These are phyloP conservation scores for Microctonus hyperodae DNA, from an alignment of 2,888 invertebrate genomes.

Conservation along the genomic window DNA sequence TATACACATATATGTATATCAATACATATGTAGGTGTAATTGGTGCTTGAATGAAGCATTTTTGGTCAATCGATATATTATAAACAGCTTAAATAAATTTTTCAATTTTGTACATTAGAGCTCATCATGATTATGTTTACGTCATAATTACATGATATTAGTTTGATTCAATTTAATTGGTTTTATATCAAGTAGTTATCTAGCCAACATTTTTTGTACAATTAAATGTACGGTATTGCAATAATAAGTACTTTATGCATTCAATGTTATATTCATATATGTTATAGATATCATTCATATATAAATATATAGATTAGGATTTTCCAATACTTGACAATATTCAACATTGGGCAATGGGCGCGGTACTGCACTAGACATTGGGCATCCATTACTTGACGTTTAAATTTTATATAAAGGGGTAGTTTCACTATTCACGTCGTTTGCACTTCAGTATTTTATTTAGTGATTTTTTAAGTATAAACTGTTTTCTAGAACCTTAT, in stretches of 20 bases:
- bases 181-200: too few relatives aligned
- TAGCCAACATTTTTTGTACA: too few relatives aligned
- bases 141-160: background rate
- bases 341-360: background rate
- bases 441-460: slow-evolving; percentile 11
- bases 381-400: slow-evolving; percentile 24
- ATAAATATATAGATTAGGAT: background rate
- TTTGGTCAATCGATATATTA: background rate
- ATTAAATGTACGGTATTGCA: too few relatives aligned
- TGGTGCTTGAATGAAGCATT: background rate
- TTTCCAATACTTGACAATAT: slow-evolving; percentile 25
- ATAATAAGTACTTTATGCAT: too few relatives aligned
- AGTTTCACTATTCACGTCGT: slow-evolving; percentile 22
- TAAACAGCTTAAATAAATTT: background rate
- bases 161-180: background rate
- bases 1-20: background rate
- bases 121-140: too few relatives aligned
- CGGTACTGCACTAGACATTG: slow-evolving; percentile 18
- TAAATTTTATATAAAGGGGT: slow-evolving; percentile 24
- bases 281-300: too few relatives aligned
- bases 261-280: too few relatives aligned
- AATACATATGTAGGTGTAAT: background rate
- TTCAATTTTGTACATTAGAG: background rate
- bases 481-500: slow-evolving; percentile 7
- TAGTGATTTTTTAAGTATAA: slow-evolving; percentile 16